Evolutionary conservation across 2,797 vertebrate genomes (phyloP).

Genomic region (Cuculus canorus): DNA sequence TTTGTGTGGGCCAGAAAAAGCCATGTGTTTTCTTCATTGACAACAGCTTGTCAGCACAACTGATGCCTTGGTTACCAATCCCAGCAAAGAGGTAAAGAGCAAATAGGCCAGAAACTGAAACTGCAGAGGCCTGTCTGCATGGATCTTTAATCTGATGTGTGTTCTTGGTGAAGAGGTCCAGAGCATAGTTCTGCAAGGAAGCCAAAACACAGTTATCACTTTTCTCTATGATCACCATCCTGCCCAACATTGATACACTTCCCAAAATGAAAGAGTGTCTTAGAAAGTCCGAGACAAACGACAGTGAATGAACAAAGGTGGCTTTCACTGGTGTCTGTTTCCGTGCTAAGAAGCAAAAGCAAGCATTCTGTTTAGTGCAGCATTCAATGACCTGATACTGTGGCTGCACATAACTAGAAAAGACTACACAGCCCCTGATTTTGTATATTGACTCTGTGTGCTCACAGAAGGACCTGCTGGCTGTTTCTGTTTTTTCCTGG

Average conservation of each 20-base stretch:
- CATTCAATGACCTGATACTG: not conserved
- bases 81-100: not conserved
- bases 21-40: slow-evolving; percentile 26
- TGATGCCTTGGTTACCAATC: slow-evolving; percentile 1
- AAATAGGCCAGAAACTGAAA: not conserved
- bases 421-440: not conserved
- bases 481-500: slow-evolving; percentile 60
- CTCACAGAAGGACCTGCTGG: slow-evolving; percentile 27
- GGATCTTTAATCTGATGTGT: not conserved
- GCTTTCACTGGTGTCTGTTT: not conserved
- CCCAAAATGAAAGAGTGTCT: not conserved
- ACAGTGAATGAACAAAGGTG: not conserved
- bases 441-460: not conserved
- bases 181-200: not conserved
- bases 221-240: not conserved
- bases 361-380: not conserved
- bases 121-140: not conserved
- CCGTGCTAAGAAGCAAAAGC: not conserved
- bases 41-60: slow-evolving; percentile 32
- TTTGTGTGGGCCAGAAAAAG: slow-evolving; percentile 7
- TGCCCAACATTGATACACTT: not conserved
- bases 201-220: not conserved
- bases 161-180: not conserved
- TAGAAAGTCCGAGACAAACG: not conserved
- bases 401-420: not conserved